Evolutionary conservation across 2,113 vertebrate genomes (phyloP), one percentile per base, ranked within the genome.

Genomic region (Chascanopsetta lugubris): DNA sequence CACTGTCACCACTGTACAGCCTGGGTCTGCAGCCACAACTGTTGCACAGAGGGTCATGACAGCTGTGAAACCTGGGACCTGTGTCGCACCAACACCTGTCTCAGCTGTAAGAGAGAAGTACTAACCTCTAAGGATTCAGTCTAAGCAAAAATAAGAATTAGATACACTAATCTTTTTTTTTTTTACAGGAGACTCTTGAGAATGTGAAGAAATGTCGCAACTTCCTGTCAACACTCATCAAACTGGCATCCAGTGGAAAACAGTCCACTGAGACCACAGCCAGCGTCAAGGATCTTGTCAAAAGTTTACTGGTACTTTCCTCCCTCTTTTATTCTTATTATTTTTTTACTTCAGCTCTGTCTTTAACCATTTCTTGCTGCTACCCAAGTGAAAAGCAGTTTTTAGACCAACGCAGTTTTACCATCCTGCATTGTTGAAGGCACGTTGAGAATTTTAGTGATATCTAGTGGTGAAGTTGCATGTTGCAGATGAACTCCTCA

Each of bases 181-280:
- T 18, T 29, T 75, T 71, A 30, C 74, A 98, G 96, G 96, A 98
- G 91, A 97, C 95, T 2, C 93, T 98, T 90, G 96, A 98, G 85
- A 98, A 96, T 82, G 96, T 98, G 85, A 98, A 98, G 85, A 98
- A 98, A 85, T 98, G 96, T 77, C 93, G 94, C 90, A 98, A 97
- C 84, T 98, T 98, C 85, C 85, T 98, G 50, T 98, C 95, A 5
- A 98, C 96, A 0, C 85, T 98, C 78, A 98, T 98, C 86, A 98
- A 98, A 85, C 89, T 98, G 87, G 95, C 96, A 36, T 98, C 96
- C 10, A 95, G 92, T 72, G 95, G 94, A 36, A 97, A 97, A 77
- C 96, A 97, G 90, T 96, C 96, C 2, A 86, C 96, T 18, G 95
- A 98, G 87, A 98, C 95, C 0, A 94, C 94, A 0, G 95, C 96